Conservation (phyloP, 2,888 invertebrate genomes). For the Aethes cnicana region DNA sequence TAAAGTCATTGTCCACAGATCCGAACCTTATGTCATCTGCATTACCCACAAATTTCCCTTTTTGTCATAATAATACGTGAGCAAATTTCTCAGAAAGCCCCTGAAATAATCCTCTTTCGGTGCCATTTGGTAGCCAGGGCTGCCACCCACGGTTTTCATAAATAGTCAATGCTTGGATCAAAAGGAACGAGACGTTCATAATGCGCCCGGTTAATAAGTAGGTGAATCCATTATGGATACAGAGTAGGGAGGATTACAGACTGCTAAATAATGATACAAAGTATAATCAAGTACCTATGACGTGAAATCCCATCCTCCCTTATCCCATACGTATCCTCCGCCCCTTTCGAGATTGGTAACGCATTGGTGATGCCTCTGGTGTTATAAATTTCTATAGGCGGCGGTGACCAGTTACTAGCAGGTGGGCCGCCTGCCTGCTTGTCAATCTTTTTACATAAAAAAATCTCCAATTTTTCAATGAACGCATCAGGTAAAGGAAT, state of each 20-base stretch:
- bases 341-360: too few species aligned
- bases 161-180: constrained; percentile 32
- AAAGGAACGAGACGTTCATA: constrained; percentile 29
- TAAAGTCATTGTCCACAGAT: neutral
- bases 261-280: neutral
- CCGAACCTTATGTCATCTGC: neutral
- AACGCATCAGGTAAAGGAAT: too few species aligned
- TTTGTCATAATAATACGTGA: neutral
- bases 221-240: constrained; percentile 34
- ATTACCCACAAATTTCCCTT: constrained; percentile 8
- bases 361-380: too few species aligned
- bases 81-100: constrained; percentile 14
- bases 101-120: constrained; percentile 22
- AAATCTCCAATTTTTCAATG: too few species aligned
- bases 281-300: too few species aligned
- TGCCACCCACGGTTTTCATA: constrained; percentile 29
- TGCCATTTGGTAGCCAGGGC: constrained; percentile 14
- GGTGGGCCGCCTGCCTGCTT: too few species aligned
- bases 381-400: too few species aligned
- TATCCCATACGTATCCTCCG: too few species aligned
- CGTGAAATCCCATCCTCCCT: too few species aligned
- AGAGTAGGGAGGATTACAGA: constrained; percentile 22
- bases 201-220: constrained; percentile 34
- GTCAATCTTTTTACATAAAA: too few species aligned
- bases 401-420: too few species aligned